Evolutionary conservation across 2,113 vertebrate genomes (phyloP).

Genomic region (Poeciliopsis retropinna): DNA sequence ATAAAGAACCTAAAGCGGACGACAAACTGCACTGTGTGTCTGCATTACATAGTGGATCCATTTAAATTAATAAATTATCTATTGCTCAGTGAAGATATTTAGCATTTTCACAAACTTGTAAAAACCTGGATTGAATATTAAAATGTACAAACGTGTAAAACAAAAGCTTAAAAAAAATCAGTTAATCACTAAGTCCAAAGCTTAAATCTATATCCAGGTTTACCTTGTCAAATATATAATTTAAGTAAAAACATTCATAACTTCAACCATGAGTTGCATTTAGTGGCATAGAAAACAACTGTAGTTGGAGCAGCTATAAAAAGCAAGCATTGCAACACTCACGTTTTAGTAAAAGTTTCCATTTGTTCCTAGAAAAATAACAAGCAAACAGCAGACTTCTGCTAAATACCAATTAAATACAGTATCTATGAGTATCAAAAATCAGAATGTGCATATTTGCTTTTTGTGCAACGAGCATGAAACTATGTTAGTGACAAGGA

Average conservation of each 20-base stretch:
- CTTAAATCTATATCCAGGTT: background rate
- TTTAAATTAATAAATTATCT: background rate
- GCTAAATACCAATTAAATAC: background rate
- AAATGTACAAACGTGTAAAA: background rate
- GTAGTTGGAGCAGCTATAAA: too few species aligned
- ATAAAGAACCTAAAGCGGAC: background rate
- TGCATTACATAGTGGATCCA: too few species aligned
- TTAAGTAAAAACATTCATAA: background rate
- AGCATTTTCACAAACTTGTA: too few species aligned
- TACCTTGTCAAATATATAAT: background rate
- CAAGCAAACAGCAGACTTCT: background rate
- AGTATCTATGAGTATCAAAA: background rate
- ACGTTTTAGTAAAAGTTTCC: background rate
- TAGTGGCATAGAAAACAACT: too few species aligned
- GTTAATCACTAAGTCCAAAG: background rate
- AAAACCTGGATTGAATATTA: background rate
- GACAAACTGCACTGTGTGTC: background rate
- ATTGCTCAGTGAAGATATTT: too few species aligned
- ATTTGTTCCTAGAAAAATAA: too few species aligned
- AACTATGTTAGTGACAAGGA: conserved; percentile 51
- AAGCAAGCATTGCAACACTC: too few species aligned
- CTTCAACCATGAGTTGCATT: background rate
- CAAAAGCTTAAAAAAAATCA: background rate
- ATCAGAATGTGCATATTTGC: conserved; percentile 13
- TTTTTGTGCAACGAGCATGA: conserved; percentile 36